Evolutionary conservation across 2,113 vertebrate species (phyloP), one percentile per base, ranked within the genome.

Genomic region (Platichthys stellatus): DNA sequence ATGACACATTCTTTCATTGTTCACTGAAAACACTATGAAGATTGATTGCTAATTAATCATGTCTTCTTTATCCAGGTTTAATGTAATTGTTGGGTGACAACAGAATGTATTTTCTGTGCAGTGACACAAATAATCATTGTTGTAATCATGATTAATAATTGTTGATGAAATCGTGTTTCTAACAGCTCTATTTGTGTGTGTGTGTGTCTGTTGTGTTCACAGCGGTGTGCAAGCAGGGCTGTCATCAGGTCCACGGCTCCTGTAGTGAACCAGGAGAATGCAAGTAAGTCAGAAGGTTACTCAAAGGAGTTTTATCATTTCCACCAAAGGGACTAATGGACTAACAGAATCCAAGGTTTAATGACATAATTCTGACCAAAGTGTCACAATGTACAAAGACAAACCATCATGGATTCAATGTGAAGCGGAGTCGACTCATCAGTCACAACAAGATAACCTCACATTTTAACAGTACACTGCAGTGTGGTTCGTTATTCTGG

Each of bases 241-340:
- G 95, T 79, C 94, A 94, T 80, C 83, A 90, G 74, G 49, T 51
- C 23, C 95, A 93, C 2, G 95, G 94, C 62, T 93, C 60, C 59
- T 96, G 95, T 28, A 85, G 80, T 14, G 70, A 61, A 51, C 95
- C 95, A 2, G 94, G 91, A 67, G 93, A 96, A 74, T 96, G 95
- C 94, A 93, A 76, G 95, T 96, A 72, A 93, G 95, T 87, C 28
- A 7, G 3, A 66, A 3, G 6, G 26, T 20, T 3, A 1, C 24
- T 45, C 11, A 13, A 28, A 8, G 31, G 28, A 26, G 45, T 26
- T 5, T 54, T 38, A n/a, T 61, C 1, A 49, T 76, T 66, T 60
- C 15, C 69, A 47, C 43, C 20, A 1, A 14, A 1, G 6, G 18
- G 17, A 21, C 18, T 17, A 3, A 13, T 2, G 3, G 18, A 40